Conservation (phyloP, 2,797 vertebrate genomes). For the Neosalanx taihuensis region DNA sequence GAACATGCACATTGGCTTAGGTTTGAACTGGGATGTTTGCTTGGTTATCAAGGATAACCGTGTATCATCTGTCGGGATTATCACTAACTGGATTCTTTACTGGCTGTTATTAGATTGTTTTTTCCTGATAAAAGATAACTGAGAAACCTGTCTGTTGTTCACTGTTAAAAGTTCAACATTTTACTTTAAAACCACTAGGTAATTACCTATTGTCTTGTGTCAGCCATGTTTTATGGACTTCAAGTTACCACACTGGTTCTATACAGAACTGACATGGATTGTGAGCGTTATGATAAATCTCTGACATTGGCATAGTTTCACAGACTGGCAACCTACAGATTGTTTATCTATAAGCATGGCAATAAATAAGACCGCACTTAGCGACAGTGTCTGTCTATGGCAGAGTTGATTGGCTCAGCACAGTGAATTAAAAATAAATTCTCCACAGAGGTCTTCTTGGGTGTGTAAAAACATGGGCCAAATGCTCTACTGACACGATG, state of each 20-base stretch:
- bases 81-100: background rate
- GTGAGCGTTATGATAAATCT: background rate
- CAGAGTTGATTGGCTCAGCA: conserved; percentile 3
- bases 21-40: background rate
- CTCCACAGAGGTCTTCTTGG: background rate
- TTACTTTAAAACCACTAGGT: background rate
- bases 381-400: background rate
- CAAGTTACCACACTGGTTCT: conserved; percentile 8
- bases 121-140: too few relatives aligned
- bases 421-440: background rate
- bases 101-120: background rate
- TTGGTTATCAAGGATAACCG: too few relatives aligned
- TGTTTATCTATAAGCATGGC: background rate
- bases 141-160: background rate
- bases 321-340: background rate
- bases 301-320: background rate
- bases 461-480: too few relatives aligned
- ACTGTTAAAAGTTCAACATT: background rate
- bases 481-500: background rate
- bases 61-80: too few relatives aligned
- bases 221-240: conserved; percentile 8
- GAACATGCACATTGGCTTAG: background rate
- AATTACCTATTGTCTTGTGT: background rate
- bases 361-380: conserved; percentile 5
- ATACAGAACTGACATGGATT: background rate